A percentile compares a stretch with the other conserved stretches of the same genome.
These are phyloP conservation scores for Lampris incognitus DNA, from an alignment of 2,113 vertebrate genomes.

Conservation along the genomic window DNA sequence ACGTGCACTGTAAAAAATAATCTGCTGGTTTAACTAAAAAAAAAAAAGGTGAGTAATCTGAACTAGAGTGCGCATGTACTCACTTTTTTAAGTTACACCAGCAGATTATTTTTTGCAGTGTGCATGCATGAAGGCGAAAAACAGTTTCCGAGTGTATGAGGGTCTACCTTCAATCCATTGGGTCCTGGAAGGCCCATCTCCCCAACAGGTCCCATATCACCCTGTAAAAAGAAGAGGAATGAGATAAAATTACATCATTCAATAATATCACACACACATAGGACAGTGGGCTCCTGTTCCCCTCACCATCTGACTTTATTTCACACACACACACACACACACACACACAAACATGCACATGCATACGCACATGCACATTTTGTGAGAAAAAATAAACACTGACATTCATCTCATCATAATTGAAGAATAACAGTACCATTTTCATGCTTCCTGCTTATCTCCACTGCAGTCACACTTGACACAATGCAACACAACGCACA, in stretches of 20 bases:
- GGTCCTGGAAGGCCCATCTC: constrained; percentile 91
- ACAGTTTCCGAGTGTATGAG: neutral
- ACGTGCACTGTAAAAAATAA: too few species aligned
- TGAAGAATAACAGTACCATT: constrained; percentile 21
- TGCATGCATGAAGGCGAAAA: neutral
- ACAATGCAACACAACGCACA: constrained; percentile 20
- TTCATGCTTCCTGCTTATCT: constrained; percentile 36
- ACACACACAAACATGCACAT: neutral
- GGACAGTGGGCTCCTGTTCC: constrained; percentile 8
- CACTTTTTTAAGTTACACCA: neutral
- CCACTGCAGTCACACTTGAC: constrained; percentile 3
- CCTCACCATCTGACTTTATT: neutral
- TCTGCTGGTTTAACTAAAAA: neutral
- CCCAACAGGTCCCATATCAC: constrained; percentile 92
- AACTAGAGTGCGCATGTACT: too few species aligned
- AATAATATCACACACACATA: constrained; percentile 20
- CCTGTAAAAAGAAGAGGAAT: constrained; percentile 81
- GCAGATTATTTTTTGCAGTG: constrained; percentile 3
- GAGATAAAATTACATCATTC: constrained; percentile 19
- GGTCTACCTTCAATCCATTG: constrained; percentile 93
- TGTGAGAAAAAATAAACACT: neutral
- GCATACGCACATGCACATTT: neutral
- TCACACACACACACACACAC: constrained; percentile 11
- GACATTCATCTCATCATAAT: constrained; percentile 22
- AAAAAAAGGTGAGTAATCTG: neutral